Evolutionary conservation across 1,140 invertebrate species (phyloP), one percentile per base, ranked within the genome.

Genomic region (Drosophila oshimai): DNA sequence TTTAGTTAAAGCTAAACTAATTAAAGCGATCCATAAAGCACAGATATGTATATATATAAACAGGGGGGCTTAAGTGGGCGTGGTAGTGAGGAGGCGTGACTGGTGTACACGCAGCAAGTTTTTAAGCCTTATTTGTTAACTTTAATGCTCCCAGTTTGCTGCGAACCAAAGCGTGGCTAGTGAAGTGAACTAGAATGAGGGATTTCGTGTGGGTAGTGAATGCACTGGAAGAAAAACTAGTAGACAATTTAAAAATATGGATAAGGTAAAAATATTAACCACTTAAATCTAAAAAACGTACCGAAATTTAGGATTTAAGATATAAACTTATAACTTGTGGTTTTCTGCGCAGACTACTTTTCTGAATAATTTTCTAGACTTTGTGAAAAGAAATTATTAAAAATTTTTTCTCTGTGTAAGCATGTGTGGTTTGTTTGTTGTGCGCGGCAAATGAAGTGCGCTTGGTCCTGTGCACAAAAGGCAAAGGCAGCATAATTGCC

Each of bases 111-210:
- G 53, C 72, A 76, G 69, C 62, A 80, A 74, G 72, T 87, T 87
- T 81, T 87, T 87, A 86, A 86, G 68, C 81, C 64, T 69, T 87
- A 70, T 86, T 86, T 86, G 81, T 86, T 87, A 76, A 62, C 54
- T 81, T 87, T 87, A 87, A 81, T 74, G 37, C 76, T 18, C 17
- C 13, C 6, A 47, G 50, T 29, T 46, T 42, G 17, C 36, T 22
- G 26, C 22, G 45, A 15, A 20, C 47, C 49, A 54, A 22, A 37
- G 28, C 24, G 36, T 37, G 13, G 51, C 39, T 58, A 41, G 36
- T 36, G 37, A 17, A 29, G 64, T 31, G 13, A 70, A 37, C 31
- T 45, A 61, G 4, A n/a, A 3, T 13, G 49, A 17, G 28, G 17
- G 9, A 34, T 6, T 6, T 13, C 6, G 0, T 20, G 28, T 18